Evolutionary conservation across 2,797 vertebrate species (phyloP), one percentile per base, ranked within the genome.

Genomic region (Malacoraja senta): DNA sequence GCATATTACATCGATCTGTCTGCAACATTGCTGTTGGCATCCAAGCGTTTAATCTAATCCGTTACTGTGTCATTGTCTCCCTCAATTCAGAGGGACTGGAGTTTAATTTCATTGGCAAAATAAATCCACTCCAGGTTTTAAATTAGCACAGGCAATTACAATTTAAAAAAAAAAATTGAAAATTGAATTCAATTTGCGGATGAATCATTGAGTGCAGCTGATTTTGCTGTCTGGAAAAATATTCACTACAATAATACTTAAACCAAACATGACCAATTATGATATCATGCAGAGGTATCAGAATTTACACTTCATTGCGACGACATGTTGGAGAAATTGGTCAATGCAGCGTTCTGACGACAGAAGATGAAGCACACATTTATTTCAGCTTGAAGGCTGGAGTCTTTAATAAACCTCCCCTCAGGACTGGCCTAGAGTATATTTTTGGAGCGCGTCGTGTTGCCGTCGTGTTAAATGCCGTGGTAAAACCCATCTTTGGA

Each of bases 341-440:
- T 68, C 32, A 68, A 88, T 88, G n/a, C 93, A 94, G 94, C 95
- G 94, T 94, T 94, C 94, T 95, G 96, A 97, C 94, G 94, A 95
- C 94, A 88, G 61, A 68, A 32, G 19, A 88, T n/a, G 17, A 88
- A 88, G 8, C 84, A n/a, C n/a, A 88, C 68, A 68, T 88, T 32
- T 88, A 65, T 88, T 65, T 88, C 61, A 65, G 13, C 84, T 35
- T 35, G 63, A 35, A 86, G 83, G n/a, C 21, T 61, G 17, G 3
- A 13, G 15, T 88, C n/a, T 65, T 88, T 65, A 88, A 68, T 68
- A 53, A 88, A 88, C 24, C 26, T 29, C n/a, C 32, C 21, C 21
- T 65, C 68, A 44, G 19, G 35, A 88, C n/a, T 65, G 68, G 61
- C 9, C 15, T 38, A 35, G 35, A 68, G 24, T 35, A 88, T 35